These are phyloP conservation scores for Pyralis farinalis DNA, from an alignment of 2,888 invertebrate genomes.

Conservation along the genomic window DNA sequence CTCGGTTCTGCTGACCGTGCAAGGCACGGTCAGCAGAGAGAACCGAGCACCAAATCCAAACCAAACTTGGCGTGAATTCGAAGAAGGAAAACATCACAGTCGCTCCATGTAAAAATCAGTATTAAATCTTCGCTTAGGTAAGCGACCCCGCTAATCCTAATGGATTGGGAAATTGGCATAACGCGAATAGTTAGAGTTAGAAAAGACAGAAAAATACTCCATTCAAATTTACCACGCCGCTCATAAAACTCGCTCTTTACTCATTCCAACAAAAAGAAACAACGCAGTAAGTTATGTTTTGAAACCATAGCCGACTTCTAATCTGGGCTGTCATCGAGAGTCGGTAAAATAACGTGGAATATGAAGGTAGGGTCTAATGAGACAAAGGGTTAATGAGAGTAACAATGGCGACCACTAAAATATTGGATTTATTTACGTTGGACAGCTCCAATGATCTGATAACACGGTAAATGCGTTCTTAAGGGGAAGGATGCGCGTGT, in stretches of 20 bases:
- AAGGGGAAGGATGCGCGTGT: conserved; percentile 42
- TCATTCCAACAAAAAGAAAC: neutral
- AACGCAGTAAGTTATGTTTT: conserved; percentile 1
- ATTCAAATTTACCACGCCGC: no score
- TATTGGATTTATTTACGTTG: conserved; percentile 74
- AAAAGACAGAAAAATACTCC: neutral
- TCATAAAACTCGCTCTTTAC: neutral
- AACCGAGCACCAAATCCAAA: no score
- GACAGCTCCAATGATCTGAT: conserved; percentile 68
- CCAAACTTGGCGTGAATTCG: no score
- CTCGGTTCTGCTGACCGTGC: no score
- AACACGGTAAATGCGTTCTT: conserved; percentile 56
- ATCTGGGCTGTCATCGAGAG: conserved; percentile 70
- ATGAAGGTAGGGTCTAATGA: conserved; percentile 72
- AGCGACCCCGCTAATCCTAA: no score
- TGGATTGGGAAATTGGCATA: no score
- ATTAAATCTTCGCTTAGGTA: no score
- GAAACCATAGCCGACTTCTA: conserved; percentile 33
- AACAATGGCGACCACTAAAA: conserved; percentile 74
- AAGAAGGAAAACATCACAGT: no score
- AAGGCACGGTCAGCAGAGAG: no score
- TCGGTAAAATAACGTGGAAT: conserved; percentile 58
- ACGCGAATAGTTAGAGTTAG: no score
- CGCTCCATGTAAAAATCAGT: no score
- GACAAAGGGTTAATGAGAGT: conserved; percentile 78